Conservation (phyloP, 2,888 invertebrate species). For the Serripes groenlandicus region DNA sequence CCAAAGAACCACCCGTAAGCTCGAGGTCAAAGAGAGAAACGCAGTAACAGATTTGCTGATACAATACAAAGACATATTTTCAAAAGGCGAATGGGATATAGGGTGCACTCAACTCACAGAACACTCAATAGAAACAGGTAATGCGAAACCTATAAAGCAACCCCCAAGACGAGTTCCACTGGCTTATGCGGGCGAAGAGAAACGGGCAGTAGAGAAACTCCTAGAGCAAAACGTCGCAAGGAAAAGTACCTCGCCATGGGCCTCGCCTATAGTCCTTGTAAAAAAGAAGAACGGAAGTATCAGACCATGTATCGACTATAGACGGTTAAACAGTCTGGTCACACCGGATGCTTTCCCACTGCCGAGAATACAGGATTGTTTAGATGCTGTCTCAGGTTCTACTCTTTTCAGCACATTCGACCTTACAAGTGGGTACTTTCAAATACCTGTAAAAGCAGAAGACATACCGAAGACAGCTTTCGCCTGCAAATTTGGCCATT, state of each 20-base stretch:
- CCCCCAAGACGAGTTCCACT: conserved; percentile 47
- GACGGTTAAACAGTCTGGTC: conserved; percentile 25
- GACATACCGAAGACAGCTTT: conserved; percentile 50
- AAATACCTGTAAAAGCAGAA: conserved; percentile 40
- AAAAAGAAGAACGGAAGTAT: conserved; percentile 33
- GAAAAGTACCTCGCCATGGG: conserved; percentile 43
- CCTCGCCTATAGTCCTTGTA: conserved; percentile 37
- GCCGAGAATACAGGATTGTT: conserved; percentile 36
- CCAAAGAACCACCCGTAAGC: no score
- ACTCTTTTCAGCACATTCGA: conserved; percentile 35
- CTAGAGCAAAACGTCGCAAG: conserved; percentile 28
- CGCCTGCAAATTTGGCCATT: conserved; percentile 30
- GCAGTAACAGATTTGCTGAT: conserved; percentile 27
- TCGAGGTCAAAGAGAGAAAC: not conserved
- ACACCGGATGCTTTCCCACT: conserved; percentile 35
- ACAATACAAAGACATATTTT: conserved; percentile 43
- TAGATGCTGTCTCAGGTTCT: conserved; percentile 39
- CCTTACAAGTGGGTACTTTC: conserved; percentile 45
- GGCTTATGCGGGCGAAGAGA: conserved; percentile 39
- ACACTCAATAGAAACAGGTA: conserved; percentile 51
- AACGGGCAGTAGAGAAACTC: conserved; percentile 33
- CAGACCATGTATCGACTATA: conserved; percentile 38
- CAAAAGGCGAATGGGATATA: conserved; percentile 46
- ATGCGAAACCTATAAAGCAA: conserved; percentile 56
- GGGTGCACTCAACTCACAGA: conserved; percentile 53